Base-by-base conservation (phyloP, 2,797 vertebrate genomes). In the Takifugu ocellatus region DNA sequence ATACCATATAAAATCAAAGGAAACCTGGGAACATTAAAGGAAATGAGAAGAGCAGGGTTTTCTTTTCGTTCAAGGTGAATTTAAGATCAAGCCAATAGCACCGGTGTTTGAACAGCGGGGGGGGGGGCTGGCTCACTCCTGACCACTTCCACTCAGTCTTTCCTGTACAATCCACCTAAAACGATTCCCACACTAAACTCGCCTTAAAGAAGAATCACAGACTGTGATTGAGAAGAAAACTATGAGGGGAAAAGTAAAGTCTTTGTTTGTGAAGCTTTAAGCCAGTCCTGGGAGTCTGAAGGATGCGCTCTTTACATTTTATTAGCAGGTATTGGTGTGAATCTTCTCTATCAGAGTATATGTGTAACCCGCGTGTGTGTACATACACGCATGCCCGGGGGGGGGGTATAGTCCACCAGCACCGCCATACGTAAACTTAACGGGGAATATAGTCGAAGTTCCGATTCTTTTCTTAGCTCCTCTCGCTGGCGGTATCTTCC, bases 41-140 rank as follows among this genome's bases (percentile, higher is more conserved):
- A 77, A 79, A 75, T 42, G 8, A 51, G 15, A 66, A 66, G 50
- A 65, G 58, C 61, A 64, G 50, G 60, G 9, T 44, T 63, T 57
- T 21, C 51, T 61, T 57, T 66, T 42, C 66, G 66, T 14, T 14
- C 36, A 39, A 48, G 56, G 68, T 67, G 53, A 78, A 81, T 88
- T 84, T 84, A 74, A 81, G 71, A 75, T 87, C 66, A 56, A 80
- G 83, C 88, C 80, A 84, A 86, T 83, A 84, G 84, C 87, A 85
- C 84, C 77, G 60, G 55, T 81, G 66, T 70, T 48, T 59, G 46
- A 83, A 70, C 29, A 58, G 63, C 33, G 64, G 75, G 72, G 60
- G 65, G 66, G 70, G 65, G 66, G 70, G 72, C 81, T 69, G 68
- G 69, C 69, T 79, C 58, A 58, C 58, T 65, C 76, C 58, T 75